phyloP scores from a whole-genome alignment of 2,797 vertebrate genomes.

The Halcyon leucocephala region DNA sequence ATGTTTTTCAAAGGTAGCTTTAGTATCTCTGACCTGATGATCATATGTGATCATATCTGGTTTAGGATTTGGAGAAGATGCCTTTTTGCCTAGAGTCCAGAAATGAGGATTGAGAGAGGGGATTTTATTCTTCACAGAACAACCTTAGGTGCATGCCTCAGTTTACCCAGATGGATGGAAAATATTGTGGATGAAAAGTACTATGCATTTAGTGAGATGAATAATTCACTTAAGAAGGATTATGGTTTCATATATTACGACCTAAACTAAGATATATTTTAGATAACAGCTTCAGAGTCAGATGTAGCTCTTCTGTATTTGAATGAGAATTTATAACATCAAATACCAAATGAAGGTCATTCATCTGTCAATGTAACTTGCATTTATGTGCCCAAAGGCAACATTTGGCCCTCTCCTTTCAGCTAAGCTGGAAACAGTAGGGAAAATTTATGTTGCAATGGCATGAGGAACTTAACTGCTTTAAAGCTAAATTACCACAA shows the following conservation, averaged over 20 bases:
- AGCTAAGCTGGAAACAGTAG: background rate
- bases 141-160: background rate
- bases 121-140: background rate
- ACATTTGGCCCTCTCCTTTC: background rate
- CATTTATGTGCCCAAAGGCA: background rate
- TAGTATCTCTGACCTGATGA: background rate
- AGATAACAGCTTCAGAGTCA: background rate
- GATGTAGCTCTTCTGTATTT: background rate
- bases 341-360: background rate
- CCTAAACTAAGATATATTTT: background rate
- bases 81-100: background rate
- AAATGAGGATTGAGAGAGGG: background rate
- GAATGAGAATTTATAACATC: background rate
- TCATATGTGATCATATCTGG: background rate
- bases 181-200: background rate
- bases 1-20: background rate
- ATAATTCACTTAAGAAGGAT: background rate
- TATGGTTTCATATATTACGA: background rate
- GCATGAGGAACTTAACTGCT: conserved; percentile 6
- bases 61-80: background rate
- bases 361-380: background rate
- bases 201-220: background rate
- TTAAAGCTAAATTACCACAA: background rate
- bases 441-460: background rate
- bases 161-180: background rate